phyloP scores from a whole-genome alignment of 2,797 vertebrate species.

The Sebastes matsubarae region DNA sequence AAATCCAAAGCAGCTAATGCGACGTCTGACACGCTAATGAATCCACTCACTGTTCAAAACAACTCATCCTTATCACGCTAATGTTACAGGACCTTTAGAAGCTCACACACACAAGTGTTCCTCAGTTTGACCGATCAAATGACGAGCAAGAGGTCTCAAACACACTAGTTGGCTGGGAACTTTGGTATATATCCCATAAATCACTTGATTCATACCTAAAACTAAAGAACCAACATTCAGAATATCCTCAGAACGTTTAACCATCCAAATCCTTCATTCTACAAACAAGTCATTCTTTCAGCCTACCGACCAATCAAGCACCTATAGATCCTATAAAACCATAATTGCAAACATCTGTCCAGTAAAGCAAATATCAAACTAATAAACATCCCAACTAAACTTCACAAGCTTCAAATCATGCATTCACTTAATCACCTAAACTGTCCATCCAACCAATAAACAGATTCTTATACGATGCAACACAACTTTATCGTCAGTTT shows the following conservation, averaged over 20 bases:
- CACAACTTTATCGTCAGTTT: no score
- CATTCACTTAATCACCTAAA: no score
- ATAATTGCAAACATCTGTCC: no score
- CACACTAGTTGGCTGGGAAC: background rate
- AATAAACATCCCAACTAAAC: background rate
- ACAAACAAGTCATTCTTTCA: background rate
- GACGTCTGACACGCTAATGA: background rate
- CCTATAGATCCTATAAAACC: no score
- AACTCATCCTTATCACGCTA: background rate
- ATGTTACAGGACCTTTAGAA: no score
- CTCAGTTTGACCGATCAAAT: background rate
- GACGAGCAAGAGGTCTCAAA: background rate
- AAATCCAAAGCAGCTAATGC: background rate
- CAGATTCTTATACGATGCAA: no score
- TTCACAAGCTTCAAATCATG: background rate
- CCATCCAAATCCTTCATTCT: background rate
- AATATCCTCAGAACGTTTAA: background rate
- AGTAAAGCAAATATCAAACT: no score
- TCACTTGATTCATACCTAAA: background rate
- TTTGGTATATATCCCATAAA: background rate
- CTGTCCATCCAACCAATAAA: no score
- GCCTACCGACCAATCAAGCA: no score
- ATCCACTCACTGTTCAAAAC: background rate
- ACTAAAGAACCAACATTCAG: background rate
- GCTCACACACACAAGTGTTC: background rate